A percentile compares a stretch with the other conserved stretches of the same genome.
Conservation (phyloP, 2,888 invertebrate genomes). For the Lasius platythorax region DNA sequence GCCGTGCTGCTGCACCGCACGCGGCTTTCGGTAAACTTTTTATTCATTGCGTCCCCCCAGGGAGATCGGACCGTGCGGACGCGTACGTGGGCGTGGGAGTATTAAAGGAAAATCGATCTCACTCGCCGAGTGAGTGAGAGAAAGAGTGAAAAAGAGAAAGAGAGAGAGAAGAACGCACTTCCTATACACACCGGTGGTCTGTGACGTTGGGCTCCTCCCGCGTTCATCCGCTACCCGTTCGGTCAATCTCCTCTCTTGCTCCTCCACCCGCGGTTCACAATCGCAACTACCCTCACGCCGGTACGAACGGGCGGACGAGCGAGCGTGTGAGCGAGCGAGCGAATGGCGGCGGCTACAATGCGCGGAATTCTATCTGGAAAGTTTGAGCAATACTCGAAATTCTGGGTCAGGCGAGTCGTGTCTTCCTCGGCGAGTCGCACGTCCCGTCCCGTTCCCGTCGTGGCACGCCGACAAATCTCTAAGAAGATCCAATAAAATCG, state of each 20-base stretch:
- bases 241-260: conserved; percentile 18
- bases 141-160: not conserved
- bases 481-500: conserved; percentile 62
- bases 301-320: conserved; percentile 18
- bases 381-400: conserved; percentile 69
- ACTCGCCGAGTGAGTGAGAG: conserved; percentile 14
- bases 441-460: conserved; percentile 16
- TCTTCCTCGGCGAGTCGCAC: conserved; percentile 24
- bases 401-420: conserved; percentile 63
- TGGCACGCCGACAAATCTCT: conserved; percentile 60
- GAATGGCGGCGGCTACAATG: conserved; percentile 61
- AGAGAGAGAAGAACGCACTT: conserved; percentile 22
- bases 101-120: conserved; percentile 72
- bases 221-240: not conserved
- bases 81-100: conserved; percentile 52
- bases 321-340: conserved; percentile 21
- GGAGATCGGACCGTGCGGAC: conserved; percentile 43
- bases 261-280: conserved; percentile 14
- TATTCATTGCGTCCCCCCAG: conserved; percentile 49
- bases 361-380: conserved; percentile 68
- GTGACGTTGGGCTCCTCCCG: conserved; percentile 27
- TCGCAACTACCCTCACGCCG: conserved; percentile 20
- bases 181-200: conserved; percentile 42
- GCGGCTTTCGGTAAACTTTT: conserved; percentile 60
- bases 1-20: conserved; percentile 41